These are phyloP conservation scores for Drosophila conformis DNA, from an alignment of 2,888 invertebrate species.

Conservation along the genomic window DNA sequence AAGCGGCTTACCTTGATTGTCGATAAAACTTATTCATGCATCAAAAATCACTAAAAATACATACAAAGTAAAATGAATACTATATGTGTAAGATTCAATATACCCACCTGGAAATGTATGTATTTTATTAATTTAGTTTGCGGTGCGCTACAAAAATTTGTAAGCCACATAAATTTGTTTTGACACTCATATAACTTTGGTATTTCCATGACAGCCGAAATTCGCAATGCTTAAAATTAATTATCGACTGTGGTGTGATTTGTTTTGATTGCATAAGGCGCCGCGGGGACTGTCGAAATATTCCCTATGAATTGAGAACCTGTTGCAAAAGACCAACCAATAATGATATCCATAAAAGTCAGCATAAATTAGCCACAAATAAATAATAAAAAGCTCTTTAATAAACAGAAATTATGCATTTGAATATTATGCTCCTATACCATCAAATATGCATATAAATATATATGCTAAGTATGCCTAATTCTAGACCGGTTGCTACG, in stretches of 20 bases:
- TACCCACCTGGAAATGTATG: slow-evolving; percentile 23
- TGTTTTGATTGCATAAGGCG: slow-evolving; percentile 59
- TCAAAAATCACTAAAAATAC: slow-evolving; percentile 33
- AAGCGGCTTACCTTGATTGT: slow-evolving; percentile 75
- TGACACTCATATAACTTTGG: slow-evolving; percentile 52
- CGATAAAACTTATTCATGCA: slow-evolving; percentile 79
- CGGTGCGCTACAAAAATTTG: slow-evolving; percentile 45
- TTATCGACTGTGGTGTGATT: slow-evolving; percentile 60
- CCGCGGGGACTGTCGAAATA: slow-evolving; percentile 40
- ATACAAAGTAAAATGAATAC: slow-evolving; percentile 8
- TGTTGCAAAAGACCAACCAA: slow-evolving; percentile 45
- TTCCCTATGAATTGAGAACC: slow-evolving; percentile 47
- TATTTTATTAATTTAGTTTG: slow-evolving; percentile 27
- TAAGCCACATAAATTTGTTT: slow-evolving; percentile 56
- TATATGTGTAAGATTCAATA: background rate
- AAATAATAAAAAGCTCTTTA: slow-evolving; percentile 21
- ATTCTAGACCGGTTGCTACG: slow-evolving; percentile 67
- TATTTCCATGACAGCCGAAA: slow-evolving; percentile 61
- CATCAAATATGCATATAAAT: slow-evolving; percentile 8
- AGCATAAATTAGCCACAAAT: slow-evolving; percentile 56
- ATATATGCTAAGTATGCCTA: slow-evolving; percentile 52
- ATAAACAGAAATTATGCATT: slow-evolving; percentile 43
- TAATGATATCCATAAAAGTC: slow-evolving; percentile 8
- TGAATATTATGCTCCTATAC: slow-evolving; percentile 7
- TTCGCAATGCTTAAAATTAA: slow-evolving; percentile 72